A percentile compares a stretch with the other conserved stretches of the same genome.
Evolutionary conservation across 2,113 vertebrate genomes (phyloP).

Genomic region (Neoarius graeffei): DNA sequence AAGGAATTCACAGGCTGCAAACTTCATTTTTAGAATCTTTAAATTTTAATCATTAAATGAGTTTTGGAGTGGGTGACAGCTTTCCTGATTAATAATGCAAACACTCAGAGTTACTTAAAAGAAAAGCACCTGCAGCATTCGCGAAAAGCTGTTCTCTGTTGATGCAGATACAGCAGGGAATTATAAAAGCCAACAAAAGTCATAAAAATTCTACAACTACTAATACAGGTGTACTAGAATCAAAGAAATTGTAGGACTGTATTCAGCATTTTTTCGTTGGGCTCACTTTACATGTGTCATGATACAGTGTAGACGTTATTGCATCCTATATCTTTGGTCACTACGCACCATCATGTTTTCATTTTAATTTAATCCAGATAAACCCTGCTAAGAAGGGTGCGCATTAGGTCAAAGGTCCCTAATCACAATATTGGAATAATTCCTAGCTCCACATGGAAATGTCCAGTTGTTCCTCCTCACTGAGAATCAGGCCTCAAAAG

Average conservation of each 20-base stretch:
- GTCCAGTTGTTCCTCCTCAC: too few relatives aligned
- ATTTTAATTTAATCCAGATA: neutral
- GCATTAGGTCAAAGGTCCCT: too few relatives aligned
- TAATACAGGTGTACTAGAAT: neutral
- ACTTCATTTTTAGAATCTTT: conserved; percentile 40
- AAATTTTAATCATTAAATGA: conserved; percentile 49
- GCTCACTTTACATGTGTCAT: neutral
- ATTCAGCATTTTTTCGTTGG: neutral
- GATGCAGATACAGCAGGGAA: neutral
- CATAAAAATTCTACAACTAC: neutral
- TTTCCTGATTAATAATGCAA: conserved; percentile 44
- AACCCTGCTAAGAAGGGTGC: too few relatives aligned
- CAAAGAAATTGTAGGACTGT: neutral
- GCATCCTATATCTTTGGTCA: neutral
- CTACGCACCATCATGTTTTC: neutral
- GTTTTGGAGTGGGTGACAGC: conserved; percentile 30
- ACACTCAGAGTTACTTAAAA: neutral
- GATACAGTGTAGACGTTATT: neutral
- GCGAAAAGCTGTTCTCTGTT: neutral
- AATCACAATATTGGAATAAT: too few relatives aligned
- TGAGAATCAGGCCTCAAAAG: too few relatives aligned
- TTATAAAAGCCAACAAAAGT: neutral
- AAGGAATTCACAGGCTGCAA: conserved; percentile 26
- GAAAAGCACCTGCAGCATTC: conserved; percentile 8
- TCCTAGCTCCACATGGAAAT: too few relatives aligned